Conservation (phyloP, 2,113 vertebrate species). For the Megaleporinus macrocephalus region DNA sequence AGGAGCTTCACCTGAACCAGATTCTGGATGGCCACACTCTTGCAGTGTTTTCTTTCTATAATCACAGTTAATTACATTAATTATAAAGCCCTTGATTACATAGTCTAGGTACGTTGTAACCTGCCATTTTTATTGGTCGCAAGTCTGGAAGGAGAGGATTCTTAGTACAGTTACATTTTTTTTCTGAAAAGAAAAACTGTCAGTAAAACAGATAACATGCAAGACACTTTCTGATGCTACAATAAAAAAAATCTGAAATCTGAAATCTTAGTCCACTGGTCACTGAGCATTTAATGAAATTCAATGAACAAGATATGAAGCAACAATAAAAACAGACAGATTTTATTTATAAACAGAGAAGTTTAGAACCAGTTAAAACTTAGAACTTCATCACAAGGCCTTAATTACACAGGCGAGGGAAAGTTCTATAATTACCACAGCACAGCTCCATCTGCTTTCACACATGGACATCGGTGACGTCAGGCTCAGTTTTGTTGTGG, state of each 20-base stretch:
- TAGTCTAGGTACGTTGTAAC: too few relatives aligned
- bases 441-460: conserved; percentile 38
- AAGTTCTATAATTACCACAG: conserved; percentile 49
- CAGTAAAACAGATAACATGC: too few relatives aligned
- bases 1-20: not conserved
- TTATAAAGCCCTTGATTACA: too few relatives aligned
- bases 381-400: conserved; percentile 1
- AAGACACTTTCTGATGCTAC: too few relatives aligned
- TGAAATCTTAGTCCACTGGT: not conserved
- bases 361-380: not conserved
- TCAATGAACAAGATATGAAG: not conserved
- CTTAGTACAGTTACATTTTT: too few relatives aligned
- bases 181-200: too few relatives aligned
- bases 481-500: conserved; percentile 58
- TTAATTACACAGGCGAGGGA: conserved; percentile 41
- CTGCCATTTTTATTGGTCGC: too few relatives aligned
- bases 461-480: conserved; percentile 55
- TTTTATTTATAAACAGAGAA: not conserved
- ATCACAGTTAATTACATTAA: not conserved
- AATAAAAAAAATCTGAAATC: not conserved
- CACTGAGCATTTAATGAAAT: not conserved
- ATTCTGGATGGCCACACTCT: not conserved
- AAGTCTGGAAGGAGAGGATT: too few relatives aligned
- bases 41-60: not conserved
- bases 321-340: not conserved